Evolutionary conservation across 2,797 vertebrate genomes (phyloP).

Genomic region (Manis javanica): DNA sequence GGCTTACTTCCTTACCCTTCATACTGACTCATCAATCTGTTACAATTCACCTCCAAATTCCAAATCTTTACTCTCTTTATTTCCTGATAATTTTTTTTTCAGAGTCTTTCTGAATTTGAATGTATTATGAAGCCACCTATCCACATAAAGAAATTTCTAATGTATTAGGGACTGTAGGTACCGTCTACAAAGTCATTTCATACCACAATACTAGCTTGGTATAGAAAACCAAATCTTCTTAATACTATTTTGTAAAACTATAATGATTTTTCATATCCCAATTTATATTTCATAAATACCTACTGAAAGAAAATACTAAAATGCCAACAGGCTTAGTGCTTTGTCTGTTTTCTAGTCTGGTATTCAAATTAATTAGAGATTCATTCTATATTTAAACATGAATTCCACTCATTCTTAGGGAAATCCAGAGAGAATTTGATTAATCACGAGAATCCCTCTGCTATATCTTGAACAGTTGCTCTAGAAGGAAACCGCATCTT

Average conservation of each 20-base stretch:
- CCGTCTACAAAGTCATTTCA: not conserved
- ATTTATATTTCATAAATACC: not conserved
- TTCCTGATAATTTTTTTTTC: not conserved
- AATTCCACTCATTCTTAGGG: not conserved
- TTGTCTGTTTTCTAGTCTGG: not conserved
- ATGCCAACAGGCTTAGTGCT: not conserved
- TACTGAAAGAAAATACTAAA: not conserved
- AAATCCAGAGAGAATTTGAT: not conserved
- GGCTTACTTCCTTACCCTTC: not conserved
- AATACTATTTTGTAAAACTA: not conserved
- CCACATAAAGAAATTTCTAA: not conserved
- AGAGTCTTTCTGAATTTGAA: not conserved
- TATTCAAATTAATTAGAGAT: not conserved
- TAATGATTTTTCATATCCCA: not conserved
- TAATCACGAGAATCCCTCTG: not conserved
- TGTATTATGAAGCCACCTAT: not conserved
- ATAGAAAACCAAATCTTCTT: not conserved
- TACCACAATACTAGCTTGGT: not conserved
- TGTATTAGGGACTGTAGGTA: not conserved
- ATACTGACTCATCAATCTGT: not conserved
- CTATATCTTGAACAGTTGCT: not conserved
- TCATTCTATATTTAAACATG: constrained; percentile 3
- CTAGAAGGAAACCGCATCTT: not conserved
- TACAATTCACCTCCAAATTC: not conserved
- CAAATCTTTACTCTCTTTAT: not conserved